Percentiles rank a stretch among this genome's conserved stretches.
Evolutionary conservation across 2,888 invertebrate genomes (phyloP).

Genomic region (Caenorhabditis imperialis): DNA sequence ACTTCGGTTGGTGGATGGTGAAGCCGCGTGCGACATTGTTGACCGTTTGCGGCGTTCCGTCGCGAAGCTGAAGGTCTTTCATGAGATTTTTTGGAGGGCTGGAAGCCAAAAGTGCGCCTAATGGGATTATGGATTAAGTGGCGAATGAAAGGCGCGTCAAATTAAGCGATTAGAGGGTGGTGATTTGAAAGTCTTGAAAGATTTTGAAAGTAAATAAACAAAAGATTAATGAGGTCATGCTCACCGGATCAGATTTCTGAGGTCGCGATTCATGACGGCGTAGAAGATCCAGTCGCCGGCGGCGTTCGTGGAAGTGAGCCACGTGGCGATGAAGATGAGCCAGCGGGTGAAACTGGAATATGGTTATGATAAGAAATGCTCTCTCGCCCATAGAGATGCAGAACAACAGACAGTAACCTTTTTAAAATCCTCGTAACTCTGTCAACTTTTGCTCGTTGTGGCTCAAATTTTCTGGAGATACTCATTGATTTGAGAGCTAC

Average conservation of each 20-base stretch:
- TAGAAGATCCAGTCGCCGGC: constrained; percentile 77
- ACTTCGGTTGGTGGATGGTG: constrained; percentile 71
- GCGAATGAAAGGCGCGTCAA: constrained; percentile 12
- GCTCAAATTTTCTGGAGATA: too few species aligned
- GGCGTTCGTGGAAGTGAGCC: constrained; percentile 75
- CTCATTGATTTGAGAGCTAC: too few species aligned
- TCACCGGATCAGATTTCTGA: constrained; percentile 75
- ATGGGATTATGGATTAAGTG: constrained; percentile 26
- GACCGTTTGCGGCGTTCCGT: constrained; percentile 75
- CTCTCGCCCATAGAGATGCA: too few species aligned
- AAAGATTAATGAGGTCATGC: constrained; percentile 26
- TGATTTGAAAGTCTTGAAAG: too few species aligned
- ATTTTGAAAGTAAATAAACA: constrained; percentile 33
- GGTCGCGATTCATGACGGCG: constrained; percentile 76
- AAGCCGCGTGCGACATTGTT: constrained; percentile 75
- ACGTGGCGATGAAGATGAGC: constrained; percentile 70
- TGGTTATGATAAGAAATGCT: too few species aligned
- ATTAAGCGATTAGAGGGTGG: constrained; percentile 45
- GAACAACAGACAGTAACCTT: too few species aligned
- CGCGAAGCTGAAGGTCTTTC: constrained; percentile 65
- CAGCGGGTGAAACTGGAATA: constrained; percentile 62
- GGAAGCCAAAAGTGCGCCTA: constrained; percentile 24
- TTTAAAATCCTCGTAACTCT: too few species aligned
- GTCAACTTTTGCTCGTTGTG: too few species aligned
- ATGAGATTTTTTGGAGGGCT: constrained; percentile 3